A percentile compares a stretch with the other conserved stretches of the same genome.
phyloP scores from a whole-genome alignment of 2,113 vertebrate genomes.

The Pangasianodon hypophthalmus region DNA sequence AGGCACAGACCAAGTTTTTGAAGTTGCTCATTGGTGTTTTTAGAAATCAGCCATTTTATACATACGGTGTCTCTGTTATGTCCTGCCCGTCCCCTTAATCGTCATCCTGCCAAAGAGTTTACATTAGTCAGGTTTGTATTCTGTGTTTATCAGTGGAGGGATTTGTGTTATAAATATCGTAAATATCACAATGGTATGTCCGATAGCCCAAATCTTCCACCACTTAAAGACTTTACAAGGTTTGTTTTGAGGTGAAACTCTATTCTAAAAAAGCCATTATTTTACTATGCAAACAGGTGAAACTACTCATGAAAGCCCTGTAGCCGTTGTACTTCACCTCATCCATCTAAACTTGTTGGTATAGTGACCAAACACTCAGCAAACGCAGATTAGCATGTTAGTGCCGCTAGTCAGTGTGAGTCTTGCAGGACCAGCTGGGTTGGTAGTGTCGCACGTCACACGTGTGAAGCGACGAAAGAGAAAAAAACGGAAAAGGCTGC shows the following conservation, averaged over 20 bases:
- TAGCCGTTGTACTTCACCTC: neutral
- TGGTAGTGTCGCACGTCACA: neutral
- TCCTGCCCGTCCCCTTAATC: neutral
- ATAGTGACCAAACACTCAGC: neutral
- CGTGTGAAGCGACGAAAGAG: neutral
- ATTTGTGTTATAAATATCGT: neutral
- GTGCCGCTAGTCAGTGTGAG: neutral
- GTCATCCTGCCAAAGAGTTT: neutral
- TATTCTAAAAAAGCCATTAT: neutral
- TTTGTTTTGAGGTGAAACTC: neutral
- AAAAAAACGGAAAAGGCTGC: neutral
- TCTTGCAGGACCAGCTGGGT: conserved; percentile 9
- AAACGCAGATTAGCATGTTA: neutral
- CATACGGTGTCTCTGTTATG: no score
- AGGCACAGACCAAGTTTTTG: neutral
- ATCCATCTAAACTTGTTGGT: neutral
- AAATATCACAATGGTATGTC: neutral
- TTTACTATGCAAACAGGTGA: neutral
- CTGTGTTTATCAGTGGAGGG: neutral
- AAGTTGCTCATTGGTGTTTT: neutral
- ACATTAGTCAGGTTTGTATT: neutral
- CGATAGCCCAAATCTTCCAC: neutral
- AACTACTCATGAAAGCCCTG: neutral
- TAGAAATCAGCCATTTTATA: neutral
- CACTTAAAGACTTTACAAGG: neutral